A percentile compares a stretch with the other conserved stretches of the same genome.
These are phyloP conservation scores for Camponotus vicinus DNA, from an alignment of 1,140 invertebrate genomes.

Conservation along the genomic window DNA sequence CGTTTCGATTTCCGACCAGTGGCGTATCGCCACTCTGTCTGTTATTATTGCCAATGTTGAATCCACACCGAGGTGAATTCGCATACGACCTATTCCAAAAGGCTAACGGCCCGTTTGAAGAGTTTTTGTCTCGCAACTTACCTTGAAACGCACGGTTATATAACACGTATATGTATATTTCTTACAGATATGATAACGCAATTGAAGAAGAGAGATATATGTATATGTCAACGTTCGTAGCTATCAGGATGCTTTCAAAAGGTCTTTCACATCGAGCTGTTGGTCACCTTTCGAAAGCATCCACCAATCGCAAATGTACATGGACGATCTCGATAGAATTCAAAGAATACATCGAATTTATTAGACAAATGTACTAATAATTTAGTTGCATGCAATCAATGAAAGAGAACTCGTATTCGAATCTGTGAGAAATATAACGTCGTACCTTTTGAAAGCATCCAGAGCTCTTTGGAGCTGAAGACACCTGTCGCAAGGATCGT, in stretches of 20 bases:
- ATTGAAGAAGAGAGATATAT: not conserved
- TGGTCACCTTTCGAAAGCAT: constrained; percentile 86
- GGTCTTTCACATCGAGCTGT: constrained; percentile 77
- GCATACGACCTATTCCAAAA: constrained; percentile 14
- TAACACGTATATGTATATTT: not conserved
- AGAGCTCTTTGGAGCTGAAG: constrained; percentile 99
- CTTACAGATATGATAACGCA: not conserved
- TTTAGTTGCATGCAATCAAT: constrained; percentile 18
- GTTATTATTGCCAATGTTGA: constrained; percentile 45
- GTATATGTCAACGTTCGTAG: not conserved
- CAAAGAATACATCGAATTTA: not conserved
- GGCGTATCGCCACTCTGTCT: constrained; percentile 31
- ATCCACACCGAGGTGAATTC: not conserved
- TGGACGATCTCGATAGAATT: not conserved
- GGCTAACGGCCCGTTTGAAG: constrained; percentile 18
- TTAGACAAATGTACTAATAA: not conserved
- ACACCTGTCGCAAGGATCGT: constrained; percentile 99
- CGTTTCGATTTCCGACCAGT: constrained; percentile 7
- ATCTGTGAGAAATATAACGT: constrained; percentile 72
- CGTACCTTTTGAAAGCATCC: constrained; percentile 98
- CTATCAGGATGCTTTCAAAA: constrained; percentile 85
- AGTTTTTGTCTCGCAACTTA: not conserved
- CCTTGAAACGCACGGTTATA: not conserved
- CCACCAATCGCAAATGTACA: constrained; percentile 54
- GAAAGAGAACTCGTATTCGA: constrained; percentile 53